These are phyloP conservation scores for Entomyzon cyanotis DNA, from an alignment of 2,113 vertebrate genomes.

Conservation along the genomic window DNA sequence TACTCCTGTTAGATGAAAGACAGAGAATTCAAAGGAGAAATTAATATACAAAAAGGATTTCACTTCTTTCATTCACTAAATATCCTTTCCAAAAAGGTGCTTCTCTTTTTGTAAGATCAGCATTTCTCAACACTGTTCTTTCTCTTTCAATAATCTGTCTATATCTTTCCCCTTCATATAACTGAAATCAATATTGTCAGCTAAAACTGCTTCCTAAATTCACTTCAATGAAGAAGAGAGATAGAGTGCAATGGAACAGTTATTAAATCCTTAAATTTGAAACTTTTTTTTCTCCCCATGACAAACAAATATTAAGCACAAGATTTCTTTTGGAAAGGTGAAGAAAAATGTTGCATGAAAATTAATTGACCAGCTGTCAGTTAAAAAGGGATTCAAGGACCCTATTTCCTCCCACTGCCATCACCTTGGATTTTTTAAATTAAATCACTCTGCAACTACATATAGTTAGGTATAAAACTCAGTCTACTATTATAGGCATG, in stretches of 20 bases:
- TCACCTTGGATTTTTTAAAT: not conserved
- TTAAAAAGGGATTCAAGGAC: not conserved
- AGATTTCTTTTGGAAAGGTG: not conserved
- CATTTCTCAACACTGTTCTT: not conserved
- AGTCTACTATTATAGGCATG: not conserved
- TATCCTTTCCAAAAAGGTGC: not conserved
- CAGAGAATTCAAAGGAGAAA: not conserved
- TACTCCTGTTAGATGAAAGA: not conserved
- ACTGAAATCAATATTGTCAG: not conserved
- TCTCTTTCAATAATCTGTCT: not conserved
- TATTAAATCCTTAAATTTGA: not conserved
- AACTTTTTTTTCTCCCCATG: not conserved
- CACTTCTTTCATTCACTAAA: not conserved
- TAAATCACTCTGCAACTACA: not conserved
- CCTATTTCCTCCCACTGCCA: rapidly evolving
- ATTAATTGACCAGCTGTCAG: not conserved
- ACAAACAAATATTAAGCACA: not conserved
- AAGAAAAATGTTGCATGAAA: not conserved
- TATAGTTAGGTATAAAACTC: not conserved
- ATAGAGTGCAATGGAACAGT: not conserved
- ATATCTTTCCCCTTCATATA: not conserved
- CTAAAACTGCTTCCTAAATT: not conserved
- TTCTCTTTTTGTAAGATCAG: not conserved
- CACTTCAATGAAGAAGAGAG: not conserved
- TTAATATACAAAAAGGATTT: not conserved